phyloP scores from a whole-genome alignment of 2,888 invertebrate genomes.

The Acleris literana region DNA sequence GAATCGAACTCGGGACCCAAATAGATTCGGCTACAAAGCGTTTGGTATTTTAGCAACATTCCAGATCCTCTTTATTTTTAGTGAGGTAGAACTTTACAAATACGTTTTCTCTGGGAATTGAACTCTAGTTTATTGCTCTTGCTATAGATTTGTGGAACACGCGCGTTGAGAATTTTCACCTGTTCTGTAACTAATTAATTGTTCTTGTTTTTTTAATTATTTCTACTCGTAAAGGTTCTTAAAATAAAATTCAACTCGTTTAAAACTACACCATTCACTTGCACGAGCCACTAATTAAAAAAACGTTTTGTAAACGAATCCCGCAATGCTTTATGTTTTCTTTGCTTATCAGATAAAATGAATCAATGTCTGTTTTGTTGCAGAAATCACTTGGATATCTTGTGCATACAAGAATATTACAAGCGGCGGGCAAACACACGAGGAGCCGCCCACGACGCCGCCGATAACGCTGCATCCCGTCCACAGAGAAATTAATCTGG shows the following conservation, averaged over 20 bases:
- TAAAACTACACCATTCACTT: too few species aligned
- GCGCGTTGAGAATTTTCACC: conserved; percentile 9
- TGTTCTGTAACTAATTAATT: conserved; percentile 6
- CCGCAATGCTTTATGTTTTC: conserved; percentile 39
- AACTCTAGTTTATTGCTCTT: conserved; percentile 32
- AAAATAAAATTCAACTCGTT: too few species aligned
- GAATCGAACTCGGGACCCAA: conserved; percentile 28
- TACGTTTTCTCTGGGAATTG: conserved; percentile 30
- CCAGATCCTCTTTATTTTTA: conserved; percentile 35
- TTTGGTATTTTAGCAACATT: conserved; percentile 31
- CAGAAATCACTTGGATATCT: conserved; percentile 79
- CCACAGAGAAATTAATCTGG: conserved; percentile 77
- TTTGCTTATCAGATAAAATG: conserved; percentile 50
- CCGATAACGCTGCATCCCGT: conserved; percentile 73
- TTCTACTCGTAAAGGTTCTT: too few species aligned
- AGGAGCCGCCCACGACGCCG: conserved; percentile 67
- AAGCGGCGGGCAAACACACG: conserved; percentile 69
- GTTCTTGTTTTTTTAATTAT: neutral
- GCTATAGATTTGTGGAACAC: conserved; percentile 2
- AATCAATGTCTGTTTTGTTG: conserved; percentile 67
- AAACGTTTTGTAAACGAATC: conserved; percentile 34
- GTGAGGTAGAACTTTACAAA: conserved; percentile 27
- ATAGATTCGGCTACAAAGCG: conserved; percentile 26
- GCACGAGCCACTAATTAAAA: neutral
- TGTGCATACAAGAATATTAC: conserved; percentile 76